Conservation (phyloP, 2,797 vertebrate genomes). For the Numenius phaeopus region DNA sequence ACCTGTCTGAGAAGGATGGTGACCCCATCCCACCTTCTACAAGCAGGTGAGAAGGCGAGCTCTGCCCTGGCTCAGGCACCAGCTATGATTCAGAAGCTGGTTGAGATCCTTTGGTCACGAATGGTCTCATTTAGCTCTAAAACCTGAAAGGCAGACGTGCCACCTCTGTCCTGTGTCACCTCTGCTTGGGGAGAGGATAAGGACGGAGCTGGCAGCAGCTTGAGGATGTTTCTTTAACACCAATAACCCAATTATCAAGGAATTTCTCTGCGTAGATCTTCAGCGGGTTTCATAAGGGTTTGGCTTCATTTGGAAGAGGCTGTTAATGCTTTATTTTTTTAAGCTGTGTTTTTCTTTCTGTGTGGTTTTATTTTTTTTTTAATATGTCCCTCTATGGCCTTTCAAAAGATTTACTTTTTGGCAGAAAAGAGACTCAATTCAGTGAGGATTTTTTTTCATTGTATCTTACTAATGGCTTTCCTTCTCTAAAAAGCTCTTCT, state of each 20-base stretch:
- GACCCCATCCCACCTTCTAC: background rate
- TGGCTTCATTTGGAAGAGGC: background rate
- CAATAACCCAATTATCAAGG: background rate
- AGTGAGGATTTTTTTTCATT: background rate
- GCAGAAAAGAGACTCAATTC: background rate
- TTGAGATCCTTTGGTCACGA: background rate
- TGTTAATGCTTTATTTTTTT: background rate
- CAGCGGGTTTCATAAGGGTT: background rate
- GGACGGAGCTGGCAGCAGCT: background rate
- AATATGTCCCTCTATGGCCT: background rate
- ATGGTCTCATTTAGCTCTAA: background rate
- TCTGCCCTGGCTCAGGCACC: background rate
- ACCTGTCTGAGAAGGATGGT: background rate
- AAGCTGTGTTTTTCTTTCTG: background rate
- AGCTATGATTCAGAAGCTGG: background rate
- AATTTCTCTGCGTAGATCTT: background rate
- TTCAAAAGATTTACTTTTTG: background rate
- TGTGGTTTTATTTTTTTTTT: background rate
- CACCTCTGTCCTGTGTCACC: accelerated
- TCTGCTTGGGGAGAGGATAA: background rate
- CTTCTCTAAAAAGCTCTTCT: background rate
- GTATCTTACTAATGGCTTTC: background rate
- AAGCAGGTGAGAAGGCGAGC: background rate
- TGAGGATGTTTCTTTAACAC: background rate
- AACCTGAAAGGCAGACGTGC: background rate